Evolutionary conservation across 2,888 invertebrate genomes (phyloP).

Genomic region (Perdita meconis): DNA sequence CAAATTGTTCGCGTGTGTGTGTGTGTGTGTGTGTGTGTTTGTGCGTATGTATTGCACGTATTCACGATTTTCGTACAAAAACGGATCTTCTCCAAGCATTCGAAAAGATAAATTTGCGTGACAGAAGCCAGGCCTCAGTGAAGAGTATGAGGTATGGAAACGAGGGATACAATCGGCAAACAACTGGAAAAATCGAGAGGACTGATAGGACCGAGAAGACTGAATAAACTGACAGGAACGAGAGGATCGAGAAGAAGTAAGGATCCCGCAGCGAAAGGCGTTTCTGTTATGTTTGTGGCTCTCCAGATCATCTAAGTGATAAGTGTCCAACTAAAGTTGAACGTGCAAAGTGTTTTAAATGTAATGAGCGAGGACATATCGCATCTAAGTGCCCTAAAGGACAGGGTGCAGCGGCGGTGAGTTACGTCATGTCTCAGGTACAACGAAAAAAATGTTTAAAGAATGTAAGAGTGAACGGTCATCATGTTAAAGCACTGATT

Average conservation of each 20-base stretch:
- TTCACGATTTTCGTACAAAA: neutral
- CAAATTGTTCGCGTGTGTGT: too few relatives aligned
- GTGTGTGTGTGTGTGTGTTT: too few relatives aligned
- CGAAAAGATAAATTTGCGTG: neutral
- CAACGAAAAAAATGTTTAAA: neutral
- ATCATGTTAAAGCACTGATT: neutral
- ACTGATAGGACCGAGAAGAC: too few relatives aligned
- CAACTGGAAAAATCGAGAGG: too few relatives aligned
- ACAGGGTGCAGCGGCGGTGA: neutral
- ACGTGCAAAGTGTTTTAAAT: conserved; percentile 5
- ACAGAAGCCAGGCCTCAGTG: neutral
- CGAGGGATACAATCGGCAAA: neutral
- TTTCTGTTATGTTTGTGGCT: neutral
- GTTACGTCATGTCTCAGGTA: neutral
- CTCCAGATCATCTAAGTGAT: neutral
- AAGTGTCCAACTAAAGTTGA: neutral
- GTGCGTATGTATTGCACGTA: too few relatives aligned
- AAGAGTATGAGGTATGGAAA: neutral
- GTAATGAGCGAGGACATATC: neutral
- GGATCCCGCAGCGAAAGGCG: neutral
- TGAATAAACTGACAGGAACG: too few relatives aligned
- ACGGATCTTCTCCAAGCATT: neutral
- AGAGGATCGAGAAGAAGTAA: neutral
- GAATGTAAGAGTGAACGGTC: neutral
- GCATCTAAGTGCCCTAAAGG: neutral